Evolutionary conservation across 1,140 invertebrate species (phyloP), one percentile per base, ranked within the genome.

Genomic region (Goniozus legneri): DNA sequence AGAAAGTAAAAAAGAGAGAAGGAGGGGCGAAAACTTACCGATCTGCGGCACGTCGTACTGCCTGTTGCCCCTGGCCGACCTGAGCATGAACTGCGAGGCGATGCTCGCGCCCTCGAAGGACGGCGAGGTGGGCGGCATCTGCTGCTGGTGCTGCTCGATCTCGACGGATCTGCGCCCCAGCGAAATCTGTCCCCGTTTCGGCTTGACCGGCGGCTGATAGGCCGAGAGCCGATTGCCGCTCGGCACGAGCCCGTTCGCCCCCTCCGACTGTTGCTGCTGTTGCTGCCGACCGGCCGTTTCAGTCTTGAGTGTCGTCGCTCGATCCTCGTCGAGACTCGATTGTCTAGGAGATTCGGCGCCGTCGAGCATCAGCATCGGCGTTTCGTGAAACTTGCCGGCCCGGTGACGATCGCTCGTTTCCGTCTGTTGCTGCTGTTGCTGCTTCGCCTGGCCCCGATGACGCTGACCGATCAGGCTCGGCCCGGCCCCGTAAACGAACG

Each of bases 11-110:
- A 24, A 20, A 4, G 27, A 0, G 13, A 27, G 14, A 22, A 37
- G 2, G 19, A 40, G n/a, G 8, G 27, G 34, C 15, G 33, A 16
- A 19, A 12, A 80, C 83, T 84, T 64, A 85, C 84, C 82, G 52
- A 85, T 84, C 69, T 84, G 83, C 52, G 84, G 84, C 44, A 85
- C 82, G 66, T 85, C 83, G 64, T 84, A 85, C 55, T 83, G 80
- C 54, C 82, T 66, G 64, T 80, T 81, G 39, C 81, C 81, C 56
- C 83, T 77, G 42, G 80, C 75, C 15, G 80, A 79, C 52, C 84
- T 79, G 48, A 84, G 65, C 81, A 85, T 82, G 44, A 85, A 66
- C 58, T 84, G 82, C 50, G 74, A 80, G 24, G 79, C 78, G 43
- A 80, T 67, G 42, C 69, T 76, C 52, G 61, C 43, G 42, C 56